Base-by-base conservation (phyloP, 2,797 vertebrate species). In the Eleutherodactylus coqui region DNA sequence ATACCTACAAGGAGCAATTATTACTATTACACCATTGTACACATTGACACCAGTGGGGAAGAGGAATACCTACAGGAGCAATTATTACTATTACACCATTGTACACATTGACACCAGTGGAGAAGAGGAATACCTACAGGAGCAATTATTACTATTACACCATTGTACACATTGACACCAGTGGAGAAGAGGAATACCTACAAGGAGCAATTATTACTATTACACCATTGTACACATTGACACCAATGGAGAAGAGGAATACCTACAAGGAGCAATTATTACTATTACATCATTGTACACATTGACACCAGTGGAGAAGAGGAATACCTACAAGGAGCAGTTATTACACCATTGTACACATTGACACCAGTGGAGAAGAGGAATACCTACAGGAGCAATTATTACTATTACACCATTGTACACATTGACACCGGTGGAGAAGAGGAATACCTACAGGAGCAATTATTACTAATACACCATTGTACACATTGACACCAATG, bases 111-210 rank as follows among this genome's bases (percentile, higher is more conserved):
- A 79, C 55, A 62, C 76, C 76, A 60, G 38, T 62, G 38, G 76
- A 17, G 36, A 41, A 62, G 76, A n/a, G 43, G 55, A 62, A 60
- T 58, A 60, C 24, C 5, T 73, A n/a, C 70, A 43, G 38, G n/a
- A 27, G 14, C n/a, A 6, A n/a, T n/a, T n/a, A n/a, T n/a, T n/a
- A n/a, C n/a, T n/a, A n/a, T n/a, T n/a, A n/a, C n/a, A n/a, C n/a
- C n/a, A n/a, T n/a, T n/a, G n/a, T n/a, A n/a, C n/a, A 79, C 24
- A 79, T 53, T 27, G 53, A 79, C 55, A 62, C 76, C 76, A 60
- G 38, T 62, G 38, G 76, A 17, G 36, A 41, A 62, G 76, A n/a
- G 43, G 55, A 62, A 60, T 58, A 60, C 24, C 5, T 73, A n/a
- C 70, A 43, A 43, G 38, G n/a, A 27, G 14, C n/a, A 6, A n/a